A percentile compares a stretch with the other conserved stretches of the same genome.
Conservation (phyloP, 2,888 invertebrate species). For the Scelioninae gen. 2 region DNA sequence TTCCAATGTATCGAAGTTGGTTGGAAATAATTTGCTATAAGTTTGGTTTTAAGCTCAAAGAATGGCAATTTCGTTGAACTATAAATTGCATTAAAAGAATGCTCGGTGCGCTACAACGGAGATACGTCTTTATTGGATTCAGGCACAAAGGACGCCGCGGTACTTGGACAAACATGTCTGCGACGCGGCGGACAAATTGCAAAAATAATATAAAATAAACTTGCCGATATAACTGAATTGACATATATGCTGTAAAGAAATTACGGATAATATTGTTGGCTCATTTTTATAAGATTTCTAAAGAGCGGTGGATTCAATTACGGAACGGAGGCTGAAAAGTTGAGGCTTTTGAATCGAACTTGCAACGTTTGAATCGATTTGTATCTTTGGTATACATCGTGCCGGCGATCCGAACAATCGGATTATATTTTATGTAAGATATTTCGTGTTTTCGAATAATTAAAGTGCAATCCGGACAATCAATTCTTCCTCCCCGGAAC, state of each 20-base stretch:
- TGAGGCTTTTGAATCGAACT: background rate
- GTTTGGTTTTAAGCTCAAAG: conserved; percentile 33
- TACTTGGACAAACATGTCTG: conserved; percentile 52
- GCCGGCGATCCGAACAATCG: too few relatives aligned
- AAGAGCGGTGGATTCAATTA: conserved; percentile 12
- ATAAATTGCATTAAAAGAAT: conserved; percentile 56
- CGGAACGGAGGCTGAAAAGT: background rate
- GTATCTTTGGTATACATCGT: background rate
- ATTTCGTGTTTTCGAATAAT: too few relatives aligned
- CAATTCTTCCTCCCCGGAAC: conserved; percentile 18
- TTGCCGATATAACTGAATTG: conserved; percentile 50
- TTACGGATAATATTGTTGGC: conserved; percentile 27
- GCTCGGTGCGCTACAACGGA: conserved; percentile 20
- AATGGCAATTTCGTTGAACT: conserved; percentile 45
- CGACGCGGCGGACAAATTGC: conserved; percentile 27
- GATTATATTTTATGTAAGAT: too few relatives aligned
- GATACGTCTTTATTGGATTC: conserved; percentile 52
- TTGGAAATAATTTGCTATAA: conserved; percentile 30
- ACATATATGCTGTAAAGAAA: conserved; percentile 34
- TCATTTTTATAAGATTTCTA: conserved; percentile 27
- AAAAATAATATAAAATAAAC: conserved; percentile 40
- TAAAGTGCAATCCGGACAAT: conserved; percentile 6
- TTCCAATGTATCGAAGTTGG: too few relatives aligned
- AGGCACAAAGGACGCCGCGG: conserved; percentile 49
- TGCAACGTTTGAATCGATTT: conserved; percentile 16